Base-by-base conservation (phyloP, 2,113 vertebrate species). In the Diphyllodes magnificus region DNA sequence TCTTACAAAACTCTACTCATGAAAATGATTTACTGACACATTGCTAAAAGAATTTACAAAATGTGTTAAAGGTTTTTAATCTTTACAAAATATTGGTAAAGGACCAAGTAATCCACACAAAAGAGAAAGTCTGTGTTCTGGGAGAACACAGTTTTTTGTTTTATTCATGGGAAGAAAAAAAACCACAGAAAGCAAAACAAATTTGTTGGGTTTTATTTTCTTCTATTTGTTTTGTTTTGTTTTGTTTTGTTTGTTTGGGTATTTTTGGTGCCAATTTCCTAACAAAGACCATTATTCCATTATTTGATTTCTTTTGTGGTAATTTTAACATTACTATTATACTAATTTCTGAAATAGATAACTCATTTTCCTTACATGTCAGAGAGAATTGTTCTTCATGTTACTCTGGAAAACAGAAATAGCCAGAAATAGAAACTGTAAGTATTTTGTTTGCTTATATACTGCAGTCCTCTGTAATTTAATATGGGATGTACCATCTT, bases 131-230 rank as follows among this genome's bases (percentile, higher is more conserved):
- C 11, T 39, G 0, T 33, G 6, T 44, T 17, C 15, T 54, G 17
- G 54, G 3, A 17, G 19, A 57, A 61, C 44, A 22, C 0, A 40
- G 3, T 0, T n/a, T 69, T 80, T 71, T 8, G 1, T 35, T 72
- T 56, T 3, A 45, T 92, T 53, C 9, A 19, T 25, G 2, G 7
- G 16, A 19, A 64, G 6, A 75, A 49, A 82, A 40, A 63, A 59
- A 49, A 16, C 4, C 44, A 18, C 22, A 61, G 45, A 91, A n/a
- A 24, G 17, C 33, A 25, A 24, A 49, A 24, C 47, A 24, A 49
- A 23, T 49, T 49, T 49, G 7, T 25, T 49, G 49, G 13, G 4
- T 14, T 49, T 49, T 24, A 11, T 49, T 49, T 49, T 24, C 22
- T 47, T 47, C 7, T 49, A 24, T 13, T 2, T 7, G 6, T 19